Conservation (phyloP, 2,113 vertebrate species). For the Pseudorasbora parva region DNA sequence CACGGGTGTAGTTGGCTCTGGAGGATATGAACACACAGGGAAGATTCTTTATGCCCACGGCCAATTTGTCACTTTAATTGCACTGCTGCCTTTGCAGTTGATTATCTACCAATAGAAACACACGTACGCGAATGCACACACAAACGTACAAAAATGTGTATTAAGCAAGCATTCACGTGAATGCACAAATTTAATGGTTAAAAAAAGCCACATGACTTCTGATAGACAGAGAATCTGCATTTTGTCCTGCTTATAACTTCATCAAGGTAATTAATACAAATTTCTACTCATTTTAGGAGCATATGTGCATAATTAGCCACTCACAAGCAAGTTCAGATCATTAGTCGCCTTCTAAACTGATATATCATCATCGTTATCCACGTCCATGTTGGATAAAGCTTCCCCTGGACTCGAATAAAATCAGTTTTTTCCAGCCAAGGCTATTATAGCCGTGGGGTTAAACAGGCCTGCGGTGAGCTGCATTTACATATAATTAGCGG, state of each 20-base stretch:
- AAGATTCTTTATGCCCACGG: conserved; percentile 6
- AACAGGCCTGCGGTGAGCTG: conserved; percentile 25
- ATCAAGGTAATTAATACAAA: background rate
- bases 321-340: conserved; percentile 10
- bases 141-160: background rate
- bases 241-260: background rate
- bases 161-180: conserved; percentile 9
- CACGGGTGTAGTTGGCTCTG: background rate
- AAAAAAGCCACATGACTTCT: background rate
- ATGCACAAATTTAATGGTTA: background rate
- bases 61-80: conserved; percentile 48
- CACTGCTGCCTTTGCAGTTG: conserved; percentile 30
- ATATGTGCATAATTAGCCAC: background rate
- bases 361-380: background rate
- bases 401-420: background rate
- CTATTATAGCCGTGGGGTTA: conserved; percentile 5
- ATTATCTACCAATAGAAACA: conserved; percentile 35
- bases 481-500: conserved; percentile 34
- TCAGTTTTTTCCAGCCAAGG: background rate
- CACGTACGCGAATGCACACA: background rate
- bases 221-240: background rate
- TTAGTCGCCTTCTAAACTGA: conserved; percentile 24
- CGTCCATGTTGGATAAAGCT: conserved; percentile 5
- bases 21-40: conserved; percentile 25
- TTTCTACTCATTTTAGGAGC: background rate